Evolutionary conservation across 2,888 invertebrate genomes (phyloP).

Genomic region (Mimumesa dahlbomi): DNA sequence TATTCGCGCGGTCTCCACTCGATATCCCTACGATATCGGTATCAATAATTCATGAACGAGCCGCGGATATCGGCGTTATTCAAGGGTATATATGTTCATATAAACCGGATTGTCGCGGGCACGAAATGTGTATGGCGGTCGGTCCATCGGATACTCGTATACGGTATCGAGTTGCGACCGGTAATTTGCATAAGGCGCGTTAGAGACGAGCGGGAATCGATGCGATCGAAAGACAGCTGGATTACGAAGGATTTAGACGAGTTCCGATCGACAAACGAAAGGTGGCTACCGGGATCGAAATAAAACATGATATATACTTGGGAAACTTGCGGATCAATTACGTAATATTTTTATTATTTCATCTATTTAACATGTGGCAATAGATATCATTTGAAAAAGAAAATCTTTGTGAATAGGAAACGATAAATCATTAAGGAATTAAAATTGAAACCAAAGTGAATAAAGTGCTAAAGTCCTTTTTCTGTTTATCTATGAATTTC

Average conservation of each 20-base stretch:
- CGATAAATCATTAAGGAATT: too few relatives aligned
- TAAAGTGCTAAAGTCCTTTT: too few relatives aligned
- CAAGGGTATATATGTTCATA: constrained; percentile 3
- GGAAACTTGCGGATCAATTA: too few relatives aligned
- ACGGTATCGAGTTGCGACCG: constrained; percentile 2
- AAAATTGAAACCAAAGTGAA: too few relatives aligned
- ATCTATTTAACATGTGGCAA: too few relatives aligned
- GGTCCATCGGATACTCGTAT: constrained; percentile 6
- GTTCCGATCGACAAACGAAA: too few relatives aligned
- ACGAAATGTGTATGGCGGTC: constrained; percentile 25
- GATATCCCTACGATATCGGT: constrained; percentile 12
- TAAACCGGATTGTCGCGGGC: constrained; percentile 15
- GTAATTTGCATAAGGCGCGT: constrained; percentile 17
- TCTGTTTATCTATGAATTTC: too few relatives aligned
- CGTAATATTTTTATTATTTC: too few relatives aligned
- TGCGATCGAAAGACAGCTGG: constrained; percentile 9
- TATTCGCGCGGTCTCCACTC: not conserved
- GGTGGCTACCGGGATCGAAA: too few relatives aligned
- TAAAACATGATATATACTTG: too few relatives aligned
- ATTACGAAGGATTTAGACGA: not conserved
- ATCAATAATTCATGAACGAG: constrained; percentile 34
- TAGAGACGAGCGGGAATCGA: constrained; percentile 18
- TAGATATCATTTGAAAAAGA: too few relatives aligned
- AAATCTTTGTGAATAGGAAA: too few relatives aligned
- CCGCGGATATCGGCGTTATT: constrained; percentile 22